Evolutionary conservation across 1,140 invertebrate genomes (phyloP).

Genomic region (Apis mellifera): DNA sequence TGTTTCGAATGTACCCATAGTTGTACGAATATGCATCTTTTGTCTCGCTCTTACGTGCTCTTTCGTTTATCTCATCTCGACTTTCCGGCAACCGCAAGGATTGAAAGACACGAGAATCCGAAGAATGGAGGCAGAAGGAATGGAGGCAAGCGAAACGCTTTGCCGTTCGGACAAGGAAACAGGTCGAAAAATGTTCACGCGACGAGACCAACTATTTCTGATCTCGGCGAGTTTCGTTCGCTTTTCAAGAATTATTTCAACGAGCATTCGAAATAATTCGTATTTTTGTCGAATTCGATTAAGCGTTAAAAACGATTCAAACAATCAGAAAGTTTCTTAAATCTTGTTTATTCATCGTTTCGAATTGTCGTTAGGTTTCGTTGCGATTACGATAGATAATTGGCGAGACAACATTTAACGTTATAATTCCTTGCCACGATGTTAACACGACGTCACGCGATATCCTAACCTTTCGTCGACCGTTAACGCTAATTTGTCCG

Average conservation of each 20-base stretch:
- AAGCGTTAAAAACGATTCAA: too few species aligned
- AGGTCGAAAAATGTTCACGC: constrained; percentile 47
- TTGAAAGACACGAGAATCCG: background rate
- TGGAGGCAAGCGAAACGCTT: constrained; percentile 25
- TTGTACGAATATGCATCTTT: background rate
- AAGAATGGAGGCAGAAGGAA: constrained; percentile 28
- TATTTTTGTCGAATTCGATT: too few species aligned
- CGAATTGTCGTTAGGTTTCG: too few species aligned
- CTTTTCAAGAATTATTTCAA: background rate
- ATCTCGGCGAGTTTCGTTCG: background rate
- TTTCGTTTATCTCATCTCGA: constrained; percentile 20
- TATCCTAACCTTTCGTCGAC: too few species aligned
- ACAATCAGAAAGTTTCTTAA: too few species aligned
- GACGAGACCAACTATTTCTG: constrained; percentile 28
- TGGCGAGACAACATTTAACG: background rate
- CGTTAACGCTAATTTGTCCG: background rate
- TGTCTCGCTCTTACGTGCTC: constrained; percentile 5
- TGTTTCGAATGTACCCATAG: background rate
- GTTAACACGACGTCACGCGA: background rate
- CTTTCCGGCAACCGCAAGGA: constrained; percentile 5
- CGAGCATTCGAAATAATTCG: too few species aligned
- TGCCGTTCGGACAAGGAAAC: constrained; percentile 45
- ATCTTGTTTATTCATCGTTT: too few species aligned
- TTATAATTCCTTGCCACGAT: background rate
- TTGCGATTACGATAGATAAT: too few species aligned